Evolutionary conservation across 2,113 vertebrate genomes (phyloP).

Genomic region (Saccopteryx bilineata): DNA sequence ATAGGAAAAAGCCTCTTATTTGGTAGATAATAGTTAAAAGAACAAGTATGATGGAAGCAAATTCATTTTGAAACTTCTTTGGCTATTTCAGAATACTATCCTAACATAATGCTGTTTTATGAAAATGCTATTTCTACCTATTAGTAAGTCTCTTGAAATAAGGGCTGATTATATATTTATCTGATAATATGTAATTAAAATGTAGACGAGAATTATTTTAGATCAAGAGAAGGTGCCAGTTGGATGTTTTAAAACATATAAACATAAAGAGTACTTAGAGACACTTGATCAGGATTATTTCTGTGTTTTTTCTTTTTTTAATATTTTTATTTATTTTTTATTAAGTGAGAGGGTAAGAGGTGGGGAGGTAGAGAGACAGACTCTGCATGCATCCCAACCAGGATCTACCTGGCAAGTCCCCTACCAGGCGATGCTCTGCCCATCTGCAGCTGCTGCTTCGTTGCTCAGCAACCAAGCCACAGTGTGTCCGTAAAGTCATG

Average conservation of each 20-base stretch:
- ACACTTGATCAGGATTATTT: background rate
- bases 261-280: background rate
- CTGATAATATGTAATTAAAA: constrained; percentile 26
- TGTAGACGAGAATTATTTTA: background rate
- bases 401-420: too few species aligned
- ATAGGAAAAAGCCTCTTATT: background rate
- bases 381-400: too few species aligned
- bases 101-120: constrained; percentile 35
- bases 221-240: background rate
- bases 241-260: background rate
- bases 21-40: constrained; percentile 10
- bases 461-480: too few species aligned
- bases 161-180: background rate
- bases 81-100: background rate
- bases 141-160: constrained; percentile 21
- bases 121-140: constrained; percentile 27
- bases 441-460: too few species aligned
- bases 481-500: too few species aligned
- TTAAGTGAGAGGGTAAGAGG: too few species aligned
- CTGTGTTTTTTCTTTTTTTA: too few species aligned
- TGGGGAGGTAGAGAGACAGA: too few species aligned
- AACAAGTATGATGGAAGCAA: background rate
- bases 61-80: constrained; percentile 22
- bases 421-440: too few species aligned
- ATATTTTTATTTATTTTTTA: too few species aligned